phyloP scores from a whole-genome alignment of 2,113 vertebrate genomes.

The Centropus unirufus region DNA sequence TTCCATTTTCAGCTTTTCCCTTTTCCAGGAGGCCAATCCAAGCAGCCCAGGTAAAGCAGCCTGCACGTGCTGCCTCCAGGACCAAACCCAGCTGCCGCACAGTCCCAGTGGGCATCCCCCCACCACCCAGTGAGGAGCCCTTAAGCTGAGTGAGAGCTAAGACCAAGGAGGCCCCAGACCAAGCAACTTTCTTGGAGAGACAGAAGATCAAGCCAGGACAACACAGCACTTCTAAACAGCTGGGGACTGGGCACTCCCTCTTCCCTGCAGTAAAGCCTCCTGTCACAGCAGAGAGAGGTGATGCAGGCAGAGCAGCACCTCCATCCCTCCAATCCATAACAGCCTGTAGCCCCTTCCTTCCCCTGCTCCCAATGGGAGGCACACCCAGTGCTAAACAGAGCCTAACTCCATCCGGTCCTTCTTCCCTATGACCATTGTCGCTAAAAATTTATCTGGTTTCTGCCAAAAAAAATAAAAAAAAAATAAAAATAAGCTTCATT shows the following conservation, averaged over 20 bases:
- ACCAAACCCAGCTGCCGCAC: background rate
- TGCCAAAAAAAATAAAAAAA: background rate
- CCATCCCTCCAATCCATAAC: background rate
- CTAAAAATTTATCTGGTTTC: slow-evolving; percentile 23
- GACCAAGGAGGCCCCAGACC: background rate
- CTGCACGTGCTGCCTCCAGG: accelerated
- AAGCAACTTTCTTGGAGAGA: background rate
- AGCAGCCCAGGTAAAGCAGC: background rate
- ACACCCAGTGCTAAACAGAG: slow-evolving; percentile 44
- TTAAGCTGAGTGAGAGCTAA: background rate
- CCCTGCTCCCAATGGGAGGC: background rate
- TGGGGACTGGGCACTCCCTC: background rate
- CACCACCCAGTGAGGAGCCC: background rate
- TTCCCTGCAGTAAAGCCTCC: background rate
- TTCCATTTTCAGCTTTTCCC: background rate
- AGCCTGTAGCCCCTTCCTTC: slow-evolving; percentile 15
- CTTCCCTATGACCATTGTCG: background rate
- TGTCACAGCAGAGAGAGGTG: background rate
- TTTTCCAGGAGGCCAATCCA: background rate
- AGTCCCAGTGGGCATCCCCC: background rate
- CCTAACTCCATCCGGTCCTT: slow-evolving; percentile 44
- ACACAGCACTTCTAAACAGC: background rate
- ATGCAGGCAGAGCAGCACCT: background rate
- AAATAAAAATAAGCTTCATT: background rate
- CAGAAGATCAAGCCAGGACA: background rate